Conservation (phyloP, 2,888 invertebrate species). For the Seladonia tumulorum region DNA sequence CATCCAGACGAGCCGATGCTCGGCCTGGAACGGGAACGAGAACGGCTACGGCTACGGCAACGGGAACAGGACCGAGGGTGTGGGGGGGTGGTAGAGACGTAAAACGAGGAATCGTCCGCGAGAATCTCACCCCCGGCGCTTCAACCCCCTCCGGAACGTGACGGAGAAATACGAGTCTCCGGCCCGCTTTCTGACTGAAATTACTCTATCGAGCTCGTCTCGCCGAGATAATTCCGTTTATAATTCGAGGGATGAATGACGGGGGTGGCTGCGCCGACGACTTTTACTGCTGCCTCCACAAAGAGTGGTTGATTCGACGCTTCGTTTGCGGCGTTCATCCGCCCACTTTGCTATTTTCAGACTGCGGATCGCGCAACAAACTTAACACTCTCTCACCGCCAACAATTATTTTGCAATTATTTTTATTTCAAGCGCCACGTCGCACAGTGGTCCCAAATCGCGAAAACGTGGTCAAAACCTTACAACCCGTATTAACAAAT, state of each 20-base stretch:
- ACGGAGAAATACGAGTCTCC: slow-evolving; percentile 45
- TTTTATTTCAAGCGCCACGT: no score
- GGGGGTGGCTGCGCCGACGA: background rate
- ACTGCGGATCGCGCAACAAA: background rate
- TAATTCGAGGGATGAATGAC: background rate
- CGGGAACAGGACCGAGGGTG: background rate
- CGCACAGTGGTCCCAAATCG: no score
- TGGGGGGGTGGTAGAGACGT: slow-evolving; percentile 23
- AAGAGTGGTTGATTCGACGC: background rate
- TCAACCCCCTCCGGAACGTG: slow-evolving; percentile 31
- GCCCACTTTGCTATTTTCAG: background rate
- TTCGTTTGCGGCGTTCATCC: background rate
- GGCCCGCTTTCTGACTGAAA: slow-evolving; percentile 23
- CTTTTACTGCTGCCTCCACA: background rate
- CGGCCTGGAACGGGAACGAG: slow-evolving; percentile 1
- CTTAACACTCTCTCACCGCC: background rate
- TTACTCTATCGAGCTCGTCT: slow-evolving; percentile 14
- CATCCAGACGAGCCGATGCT: slow-evolving; percentile 50
- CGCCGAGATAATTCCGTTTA: slow-evolving; percentile 32
- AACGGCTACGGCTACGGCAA: background rate
- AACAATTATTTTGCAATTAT: background rate
- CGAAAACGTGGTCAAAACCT: no score
- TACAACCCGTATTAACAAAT: no score
- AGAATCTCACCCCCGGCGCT: slow-evolving; percentile 57
- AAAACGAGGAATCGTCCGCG: slow-evolving; percentile 65